Conservation (phyloP, 2,113 vertebrate genomes). For the Sylvietta virens region DNA sequence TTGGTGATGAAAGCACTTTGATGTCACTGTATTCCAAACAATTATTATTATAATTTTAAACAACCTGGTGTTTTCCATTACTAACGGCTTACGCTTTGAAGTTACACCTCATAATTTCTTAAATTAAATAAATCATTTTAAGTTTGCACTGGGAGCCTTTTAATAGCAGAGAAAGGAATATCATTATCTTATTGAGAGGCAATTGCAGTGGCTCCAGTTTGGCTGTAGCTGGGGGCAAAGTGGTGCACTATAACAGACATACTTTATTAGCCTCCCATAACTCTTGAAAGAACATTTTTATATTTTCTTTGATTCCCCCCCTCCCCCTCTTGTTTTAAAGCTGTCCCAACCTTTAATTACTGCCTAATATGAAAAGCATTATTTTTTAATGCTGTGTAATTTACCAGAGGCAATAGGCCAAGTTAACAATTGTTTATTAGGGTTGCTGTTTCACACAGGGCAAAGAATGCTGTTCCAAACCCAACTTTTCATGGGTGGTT, state of each 20-base stretch:
- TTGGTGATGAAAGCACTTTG: conserved; percentile 84
- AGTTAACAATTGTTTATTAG: conserved; percentile 84
- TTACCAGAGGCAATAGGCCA: conserved; percentile 84
- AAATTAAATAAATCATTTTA: conserved; percentile 91
- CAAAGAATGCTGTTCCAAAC: conserved; percentile 77
- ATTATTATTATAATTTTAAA: conserved; percentile 89
- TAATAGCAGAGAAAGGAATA: conserved; percentile 89
- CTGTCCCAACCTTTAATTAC: conserved; percentile 87
- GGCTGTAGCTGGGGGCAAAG: conserved; percentile 86
- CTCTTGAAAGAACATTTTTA: conserved; percentile 85
- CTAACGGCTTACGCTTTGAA: conserved; percentile 83
- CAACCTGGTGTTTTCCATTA: conserved; percentile 88
- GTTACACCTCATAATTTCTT: conserved; percentile 89
- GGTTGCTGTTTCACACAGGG: conserved; percentile 80
- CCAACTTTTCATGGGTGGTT: conserved; percentile 85
- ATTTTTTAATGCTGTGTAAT: conserved; percentile 89
- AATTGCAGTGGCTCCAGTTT: conserved; percentile 86
- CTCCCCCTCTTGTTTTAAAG: conserved; percentile 82
- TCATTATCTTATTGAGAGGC: conserved; percentile 89
- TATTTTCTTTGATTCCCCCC: conserved; percentile 83
- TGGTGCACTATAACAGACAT: conserved; percentile 80
- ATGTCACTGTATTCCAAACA: conserved; percentile 84
- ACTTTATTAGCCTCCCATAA: conserved; percentile 88
- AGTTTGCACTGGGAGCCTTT: conserved; percentile 87
- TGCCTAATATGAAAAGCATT: conserved; percentile 90